Conservation (phyloP, 2,888 invertebrate genomes). For the Drosophila emarginata region DNA sequence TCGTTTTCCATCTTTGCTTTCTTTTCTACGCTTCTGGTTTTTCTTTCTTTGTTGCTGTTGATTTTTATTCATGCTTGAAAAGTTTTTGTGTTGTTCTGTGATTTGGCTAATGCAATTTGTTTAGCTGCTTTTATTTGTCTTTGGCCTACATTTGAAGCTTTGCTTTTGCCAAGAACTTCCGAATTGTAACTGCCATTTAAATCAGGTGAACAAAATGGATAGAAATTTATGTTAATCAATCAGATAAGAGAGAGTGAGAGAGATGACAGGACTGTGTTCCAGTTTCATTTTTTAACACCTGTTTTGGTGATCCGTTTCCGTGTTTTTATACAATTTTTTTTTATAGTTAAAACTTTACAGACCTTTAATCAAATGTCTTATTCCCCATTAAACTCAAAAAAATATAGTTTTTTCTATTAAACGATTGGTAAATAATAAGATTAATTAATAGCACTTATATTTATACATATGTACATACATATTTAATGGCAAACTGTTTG, state of each 20-base stretch:
- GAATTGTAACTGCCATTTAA: neutral
- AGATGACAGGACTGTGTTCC: no score
- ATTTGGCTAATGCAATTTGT: conserved; percentile 73
- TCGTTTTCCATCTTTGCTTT: conserved; percentile 27
- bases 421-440: no score
- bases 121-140: conserved; percentile 68
- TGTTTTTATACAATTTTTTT: no score
- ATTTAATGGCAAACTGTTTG: no score
- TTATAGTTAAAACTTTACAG: no score
- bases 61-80: conserved; percentile 61
- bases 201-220: conserved; percentile 2
- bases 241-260: neutral
- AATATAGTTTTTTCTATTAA: no score
- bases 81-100: conserved; percentile 62
- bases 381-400: no score
- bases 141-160: conserved; percentile 62
- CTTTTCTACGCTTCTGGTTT: conserved; percentile 40
- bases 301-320: no score
- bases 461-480: no score
- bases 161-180: conserved; percentile 22
- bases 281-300: no score
- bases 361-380: no score
- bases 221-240: conserved; percentile 7
- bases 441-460: no score
- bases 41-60: conserved; percentile 32